Evolutionary conservation across 2,113 vertebrate genomes (phyloP), one percentile per base, ranked within the genome.

Genomic region (Paralichthys olivaceus): DNA sequence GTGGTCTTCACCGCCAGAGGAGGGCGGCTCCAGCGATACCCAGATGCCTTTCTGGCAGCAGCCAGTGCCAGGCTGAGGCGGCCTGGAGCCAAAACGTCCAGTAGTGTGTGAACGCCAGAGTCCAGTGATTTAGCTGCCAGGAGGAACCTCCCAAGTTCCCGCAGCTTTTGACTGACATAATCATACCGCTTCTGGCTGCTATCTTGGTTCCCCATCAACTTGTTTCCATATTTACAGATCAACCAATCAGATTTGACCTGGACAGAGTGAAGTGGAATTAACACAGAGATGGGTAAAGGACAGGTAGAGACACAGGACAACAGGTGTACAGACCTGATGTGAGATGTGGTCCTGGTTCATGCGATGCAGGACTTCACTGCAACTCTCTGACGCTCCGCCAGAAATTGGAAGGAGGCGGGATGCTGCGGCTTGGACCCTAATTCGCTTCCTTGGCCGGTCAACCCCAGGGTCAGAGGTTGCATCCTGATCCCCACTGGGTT

Each of bases 181-280:
- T 87, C 90, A 5, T 89, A 91, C 62, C 75, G 74, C 56, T 60
- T 58, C 66, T 83, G 80, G 23, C 70, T 11, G 8, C 80, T 71
- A 7, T 84, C 85, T 20, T 89, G 81, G 29, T 69, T 83, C 40
- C 80, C 84, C 80, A 87, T 85, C 66, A 87, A 34, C 80, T 87
- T 72, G 66, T 87, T 89, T 6, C 88, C 83, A 49, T 88, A 87
- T 23, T 91, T 84, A 84, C 88, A 83, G 70, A 90, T 86, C 65
- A 92, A 22, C 89, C 89, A 91, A 69, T 91, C 89, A 59, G 87
- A 89, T 54, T 91, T 89, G 2, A 89, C 84, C 89, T 91, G 37
- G n/a, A 57, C 22, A 75, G 23, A 75, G 14, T 1, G 8, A 47
- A 26, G 6, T 37, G 12, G 37, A 4, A 28, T 72, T 11, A 62